Evolutionary conservation across 2,797 vertebrate species (phyloP), one percentile per base, ranked within the genome.

Genomic region (Lophotriccus pileatus): DNA sequence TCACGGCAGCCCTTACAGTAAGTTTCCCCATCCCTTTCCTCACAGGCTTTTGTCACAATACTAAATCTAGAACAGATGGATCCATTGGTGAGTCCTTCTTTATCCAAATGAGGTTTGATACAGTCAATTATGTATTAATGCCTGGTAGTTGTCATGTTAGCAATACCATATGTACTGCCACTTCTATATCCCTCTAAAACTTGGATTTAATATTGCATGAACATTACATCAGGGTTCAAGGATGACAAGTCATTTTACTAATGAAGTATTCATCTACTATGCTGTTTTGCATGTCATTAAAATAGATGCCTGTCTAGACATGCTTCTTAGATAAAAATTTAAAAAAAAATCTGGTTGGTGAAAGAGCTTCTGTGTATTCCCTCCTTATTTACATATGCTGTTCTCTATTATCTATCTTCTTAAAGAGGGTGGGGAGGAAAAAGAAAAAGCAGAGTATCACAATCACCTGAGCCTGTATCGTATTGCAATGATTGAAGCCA

Each of bases 221-320:
- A 81, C 25, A 49, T 74, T 89, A 52, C 84, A 96, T 14, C 86
- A 81, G 68, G 80, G 93, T 96, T 95, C 87, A 93, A 90, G 90
- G 80, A 92, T 75, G 69, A 93, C 91, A 95, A 91, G 59, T 81
- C 82, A 75, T 94, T 93, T 88, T 43, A 76, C 80, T 93, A 95
- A 96, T 90, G 72, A 95, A 92, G 87, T 43, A 95, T 92, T 93
- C 91, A 93, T 72, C 86, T 47, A 69, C 78, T 72, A 72, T 77
- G 77, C 84, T 92, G 81, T 82, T 94, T 94, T 93, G 85, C 92
- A 90, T 94, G 83, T 60, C 85, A 93, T 94, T 96, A 79, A 93
- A 94, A 95, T 74, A 96, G 88, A 93, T 77, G 62, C 81, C 56
- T 97, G 87, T 84, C 95, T 97, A 95, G 85, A 94, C 84, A 89